phyloP scores from a whole-genome alignment of 2,888 invertebrate species.

The Caenorhabditis drosophilae region DNA sequence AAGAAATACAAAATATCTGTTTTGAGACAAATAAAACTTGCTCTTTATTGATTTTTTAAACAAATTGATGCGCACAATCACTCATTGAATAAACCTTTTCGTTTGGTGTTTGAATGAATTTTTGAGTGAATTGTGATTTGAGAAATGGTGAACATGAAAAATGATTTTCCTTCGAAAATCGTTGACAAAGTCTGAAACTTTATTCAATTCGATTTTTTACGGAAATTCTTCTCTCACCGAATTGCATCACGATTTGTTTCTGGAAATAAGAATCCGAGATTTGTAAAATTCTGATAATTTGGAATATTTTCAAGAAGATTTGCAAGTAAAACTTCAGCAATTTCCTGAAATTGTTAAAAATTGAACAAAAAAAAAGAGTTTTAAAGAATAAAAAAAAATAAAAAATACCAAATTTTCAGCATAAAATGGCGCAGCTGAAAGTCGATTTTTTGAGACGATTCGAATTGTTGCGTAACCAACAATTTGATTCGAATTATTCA shows the following conservation, averaged over 20 bases:
- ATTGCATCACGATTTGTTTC: conserved; percentile 17
- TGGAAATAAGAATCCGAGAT: conserved; percentile 31
- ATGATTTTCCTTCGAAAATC: background rate
- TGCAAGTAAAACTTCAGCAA: conserved; percentile 21
- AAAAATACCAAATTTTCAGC: conserved; percentile 19
- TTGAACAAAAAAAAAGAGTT: too few relatives aligned
- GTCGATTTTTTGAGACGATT: conserved; percentile 15
- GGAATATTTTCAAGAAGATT: conserved; percentile 20
- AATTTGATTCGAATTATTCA: conserved; percentile 22
- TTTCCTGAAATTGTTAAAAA: conserved; percentile 17
- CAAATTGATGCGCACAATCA: conserved; percentile 42
- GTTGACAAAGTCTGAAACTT: background rate
- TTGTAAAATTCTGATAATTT: conserved; percentile 10
- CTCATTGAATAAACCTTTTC: conserved; percentile 28
- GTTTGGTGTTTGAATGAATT: conserved; percentile 24
- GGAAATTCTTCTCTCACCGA: conserved; percentile 9
- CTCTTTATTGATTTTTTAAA: too few relatives aligned
- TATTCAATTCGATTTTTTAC: too few relatives aligned
- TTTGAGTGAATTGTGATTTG: conserved; percentile 38
- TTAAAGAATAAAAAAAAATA: background rate
- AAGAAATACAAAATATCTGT: too few relatives aligned
- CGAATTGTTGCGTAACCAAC: conserved; percentile 38
- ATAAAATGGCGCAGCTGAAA: conserved; percentile 37
- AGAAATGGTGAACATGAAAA: conserved; percentile 7
- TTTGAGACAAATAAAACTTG: too few relatives aligned